Conservation (phyloP, 2,113 vertebrate genomes). For the Equus quagga region DNA sequence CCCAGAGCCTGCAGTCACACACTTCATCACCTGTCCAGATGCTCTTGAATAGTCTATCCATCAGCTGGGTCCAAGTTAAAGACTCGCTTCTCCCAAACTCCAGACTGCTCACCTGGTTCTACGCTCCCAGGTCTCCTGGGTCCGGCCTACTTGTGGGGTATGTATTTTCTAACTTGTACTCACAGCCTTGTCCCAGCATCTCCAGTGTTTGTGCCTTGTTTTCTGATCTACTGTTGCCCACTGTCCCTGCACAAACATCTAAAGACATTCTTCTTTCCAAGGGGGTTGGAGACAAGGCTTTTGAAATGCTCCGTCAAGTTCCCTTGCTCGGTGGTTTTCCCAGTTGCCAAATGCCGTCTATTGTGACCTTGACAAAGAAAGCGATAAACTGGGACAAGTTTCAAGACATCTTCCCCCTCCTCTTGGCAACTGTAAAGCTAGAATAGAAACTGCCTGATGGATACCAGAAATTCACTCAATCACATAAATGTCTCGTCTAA, state of each 20-base stretch:
- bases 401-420: not conserved
- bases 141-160: not conserved
- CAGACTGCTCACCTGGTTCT: not conserved
- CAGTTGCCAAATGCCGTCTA: not conserved
- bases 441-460: not conserved
- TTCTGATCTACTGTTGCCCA: not conserved
- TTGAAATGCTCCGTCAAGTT: not conserved
- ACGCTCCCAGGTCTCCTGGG: not conserved
- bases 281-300: not conserved
- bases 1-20: not conserved
- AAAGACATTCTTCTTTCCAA: not conserved
- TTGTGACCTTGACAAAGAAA: not conserved
- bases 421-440: not conserved
- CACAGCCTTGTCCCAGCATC: not conserved
- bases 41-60: not conserved
- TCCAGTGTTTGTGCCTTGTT: not conserved
- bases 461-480: constrained; percentile 13
- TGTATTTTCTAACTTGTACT: not conserved
- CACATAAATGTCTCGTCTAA: constrained; percentile 72
- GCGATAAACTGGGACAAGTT: not conserved
- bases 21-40: not conserved
- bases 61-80: not conserved
- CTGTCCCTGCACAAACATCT: not conserved
- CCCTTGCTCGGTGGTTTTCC: not conserved
- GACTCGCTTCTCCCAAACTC: not conserved